Base-by-base conservation (phyloP, 2,797 vertebrate genomes). In the Halcyon badia region DNA sequence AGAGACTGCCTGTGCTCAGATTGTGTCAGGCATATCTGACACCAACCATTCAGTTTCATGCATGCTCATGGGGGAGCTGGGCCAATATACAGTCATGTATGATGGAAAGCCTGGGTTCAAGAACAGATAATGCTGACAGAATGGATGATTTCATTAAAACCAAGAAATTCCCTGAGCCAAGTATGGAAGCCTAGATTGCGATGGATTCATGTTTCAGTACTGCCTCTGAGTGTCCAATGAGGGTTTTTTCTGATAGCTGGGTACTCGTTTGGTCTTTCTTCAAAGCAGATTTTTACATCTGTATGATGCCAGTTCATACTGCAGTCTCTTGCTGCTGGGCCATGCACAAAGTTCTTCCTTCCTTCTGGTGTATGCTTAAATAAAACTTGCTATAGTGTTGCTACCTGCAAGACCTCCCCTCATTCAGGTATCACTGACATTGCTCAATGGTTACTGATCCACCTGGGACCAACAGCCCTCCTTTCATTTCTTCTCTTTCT, bases 21-120 rank as follows among this genome's bases (percentile, higher is more conserved):
- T 25, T 14, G 22, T 33, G 18, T 54, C 6, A 10, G 69, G 14
- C 52, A 42, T 26, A 42, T 28, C n/a, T 79, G 30, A 52, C 4
- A 10, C 19, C 28, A 49, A 1, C 10, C 41, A n/a, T 31, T 22
- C 46, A 35, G 64, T 51, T 42, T 37, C 0, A 0, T 39, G 22
- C 10, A 2, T 16, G 21, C 18, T 69, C 30, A 8, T 0, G 0
- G 8, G 6, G 16, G 12, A 57, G 37, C 35, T 52, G 33, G 17
- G 33, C 37, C 49, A 56, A 0, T 26, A n/a, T 13, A 19, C 33
- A 44, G 24, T 24, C 39, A 24, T 1, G 1, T 18, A 5, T 10
- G 30, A 48, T 31, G 31, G 31, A 69, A 72, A 64, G 19, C 28
- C 28, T 35, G 14, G 14, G 54, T 75, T 61, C 33, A 37, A 44